A percentile compares a stretch with the other conserved stretches of the same genome.
These are phyloP conservation scores for Drosophila affinis DNA, from an alignment of 2,888 invertebrate genomes.

Conservation along the genomic window DNA sequence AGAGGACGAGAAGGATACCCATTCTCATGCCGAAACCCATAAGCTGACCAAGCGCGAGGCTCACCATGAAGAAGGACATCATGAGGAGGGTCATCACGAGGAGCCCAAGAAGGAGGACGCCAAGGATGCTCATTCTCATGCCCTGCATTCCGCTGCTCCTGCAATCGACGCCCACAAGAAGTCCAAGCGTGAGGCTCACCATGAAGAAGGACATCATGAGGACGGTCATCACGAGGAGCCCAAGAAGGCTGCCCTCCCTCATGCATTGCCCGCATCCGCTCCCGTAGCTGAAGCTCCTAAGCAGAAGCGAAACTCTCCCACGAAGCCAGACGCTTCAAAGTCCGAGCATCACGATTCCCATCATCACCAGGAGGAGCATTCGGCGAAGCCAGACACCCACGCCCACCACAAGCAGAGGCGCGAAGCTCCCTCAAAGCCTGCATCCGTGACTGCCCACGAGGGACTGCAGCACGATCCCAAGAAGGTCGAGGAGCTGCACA, in stretches of 20 bases:
- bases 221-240: slow-evolving; percentile 1
- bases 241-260: neutral
- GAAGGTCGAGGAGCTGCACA: neutral
- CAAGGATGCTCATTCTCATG: neutral
- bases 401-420: slow-evolving; percentile 19
- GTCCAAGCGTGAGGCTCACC: slow-evolving; percentile 3
- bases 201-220: slow-evolving; percentile 9
- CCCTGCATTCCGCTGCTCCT: too few relatives aligned
- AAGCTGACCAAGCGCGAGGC: neutral
- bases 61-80: neutral
- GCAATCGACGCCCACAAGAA: neutral
- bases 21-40: neutral
- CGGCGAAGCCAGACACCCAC: slow-evolving; percentile 1
- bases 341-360: neutral
- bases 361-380: neutral
- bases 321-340: slow-evolving; percentile 6
- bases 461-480: slow-evolving; percentile 3
- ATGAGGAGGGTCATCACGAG: neutral
- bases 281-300: slow-evolving; percentile 6
- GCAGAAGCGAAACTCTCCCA: slow-evolving; percentile 10
- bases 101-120: neutral
- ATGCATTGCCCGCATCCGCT: neutral
- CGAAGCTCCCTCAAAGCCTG: slow-evolving; percentile 31
- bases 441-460: slow-evolving; percentile 10
- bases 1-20: neutral